Conservation (phyloP, 2,888 invertebrate genomes). For the Pemphredon lugubris region DNA sequence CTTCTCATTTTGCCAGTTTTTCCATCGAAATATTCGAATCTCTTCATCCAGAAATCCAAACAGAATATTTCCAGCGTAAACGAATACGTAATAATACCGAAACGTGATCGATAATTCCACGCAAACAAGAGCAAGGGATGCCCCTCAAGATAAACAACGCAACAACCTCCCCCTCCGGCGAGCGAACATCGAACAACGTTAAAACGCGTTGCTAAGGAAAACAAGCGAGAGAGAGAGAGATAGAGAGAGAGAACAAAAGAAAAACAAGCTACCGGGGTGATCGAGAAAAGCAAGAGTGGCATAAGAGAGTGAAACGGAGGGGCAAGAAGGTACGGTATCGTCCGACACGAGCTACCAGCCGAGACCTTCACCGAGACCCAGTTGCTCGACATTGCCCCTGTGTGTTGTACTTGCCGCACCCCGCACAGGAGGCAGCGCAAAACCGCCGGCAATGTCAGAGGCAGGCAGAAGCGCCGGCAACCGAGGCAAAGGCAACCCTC, state of each 20-base stretch:
- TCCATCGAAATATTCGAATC: too few relatives aligned
- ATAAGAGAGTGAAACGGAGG: constrained; percentile 31
- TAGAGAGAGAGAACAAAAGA: too few relatives aligned
- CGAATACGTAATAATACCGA: too few relatives aligned
- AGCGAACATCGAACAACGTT: background rate
- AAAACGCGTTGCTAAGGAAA: background rate
- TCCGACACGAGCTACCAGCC: constrained; percentile 53
- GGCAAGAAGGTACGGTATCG: too few relatives aligned
- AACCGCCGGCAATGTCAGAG: constrained; percentile 3
- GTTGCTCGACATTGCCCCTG: constrained; percentile 79
- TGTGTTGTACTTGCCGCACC: constrained; percentile 52
- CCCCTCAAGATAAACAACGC: too few relatives aligned
- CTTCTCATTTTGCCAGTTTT: too few relatives aligned
- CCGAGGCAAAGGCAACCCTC: constrained; percentile 30
- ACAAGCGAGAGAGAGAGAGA: too few relatives aligned
- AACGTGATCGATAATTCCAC: too few relatives aligned
- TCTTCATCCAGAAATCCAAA: too few relatives aligned
- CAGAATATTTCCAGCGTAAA: background rate
- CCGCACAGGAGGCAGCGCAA: constrained; percentile 34
- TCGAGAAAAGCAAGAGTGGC: constrained; percentile 18
- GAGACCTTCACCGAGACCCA: constrained; percentile 80
- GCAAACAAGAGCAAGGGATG: too few relatives aligned
- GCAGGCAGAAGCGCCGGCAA: constrained; percentile 17
- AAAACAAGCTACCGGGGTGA: background rate
- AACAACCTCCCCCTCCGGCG: background rate